Evolutionary conservation across 2,888 invertebrate genomes (phyloP).

Genomic region (Marasmarcha lunaedactyla): DNA sequence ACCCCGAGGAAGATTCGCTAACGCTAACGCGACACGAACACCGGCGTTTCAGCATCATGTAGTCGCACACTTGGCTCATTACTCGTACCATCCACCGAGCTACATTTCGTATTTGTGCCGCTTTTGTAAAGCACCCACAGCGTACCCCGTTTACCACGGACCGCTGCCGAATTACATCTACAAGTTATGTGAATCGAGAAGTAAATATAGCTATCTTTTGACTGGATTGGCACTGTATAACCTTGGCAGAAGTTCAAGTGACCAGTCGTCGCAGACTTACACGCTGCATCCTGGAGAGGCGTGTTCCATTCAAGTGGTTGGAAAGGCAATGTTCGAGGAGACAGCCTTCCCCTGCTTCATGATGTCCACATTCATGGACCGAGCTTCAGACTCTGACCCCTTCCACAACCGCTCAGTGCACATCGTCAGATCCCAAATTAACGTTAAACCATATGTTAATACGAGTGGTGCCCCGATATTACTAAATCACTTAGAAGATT

Average conservation of each 20-base stretch:
- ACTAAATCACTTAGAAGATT: conserved; percentile 39
- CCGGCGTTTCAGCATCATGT: conserved; percentile 26
- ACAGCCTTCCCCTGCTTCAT: conserved; percentile 47
- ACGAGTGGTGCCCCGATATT: conserved; percentile 27
- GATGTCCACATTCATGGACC: conserved; percentile 49
- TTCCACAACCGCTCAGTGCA: conserved; percentile 30
- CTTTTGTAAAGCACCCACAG: conserved; percentile 30
- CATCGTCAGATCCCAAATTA: conserved; percentile 36
- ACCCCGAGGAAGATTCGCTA: conserved; percentile 27
- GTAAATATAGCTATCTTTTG: conserved; percentile 39
- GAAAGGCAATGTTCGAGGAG: conserved; percentile 39
- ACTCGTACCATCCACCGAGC: conserved; percentile 49
- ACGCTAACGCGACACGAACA: conserved; percentile 15
- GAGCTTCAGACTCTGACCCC: conserved; percentile 20
- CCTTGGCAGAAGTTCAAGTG: conserved; percentile 37
- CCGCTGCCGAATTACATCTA: conserved; percentile 50
- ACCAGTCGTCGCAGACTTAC: conserved; percentile 30
- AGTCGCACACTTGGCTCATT: conserved; percentile 40
- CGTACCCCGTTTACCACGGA: conserved; percentile 54
- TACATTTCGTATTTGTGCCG: conserved; percentile 44
- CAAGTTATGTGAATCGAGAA: conserved; percentile 41
- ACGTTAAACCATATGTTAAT: conserved; percentile 33
- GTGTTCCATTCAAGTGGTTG: conserved; percentile 48
- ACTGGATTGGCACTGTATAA: conserved; percentile 55
- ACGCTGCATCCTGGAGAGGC: conserved; percentile 31